Conservation (phyloP, 1,140 invertebrate species). For the Cydia fagiglandana region DNA sequence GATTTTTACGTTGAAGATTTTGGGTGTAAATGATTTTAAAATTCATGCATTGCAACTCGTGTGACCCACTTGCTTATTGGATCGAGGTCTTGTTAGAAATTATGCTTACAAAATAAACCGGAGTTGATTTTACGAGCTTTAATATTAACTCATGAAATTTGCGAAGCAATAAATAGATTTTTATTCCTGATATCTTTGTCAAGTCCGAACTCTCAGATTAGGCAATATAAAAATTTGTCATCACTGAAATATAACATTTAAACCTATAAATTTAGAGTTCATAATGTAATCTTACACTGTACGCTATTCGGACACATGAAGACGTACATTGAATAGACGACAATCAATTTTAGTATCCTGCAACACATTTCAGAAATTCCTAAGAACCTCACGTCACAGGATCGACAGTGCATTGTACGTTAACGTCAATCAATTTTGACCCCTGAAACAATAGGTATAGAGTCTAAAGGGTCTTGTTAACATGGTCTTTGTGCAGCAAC, state of each 20-base stretch:
- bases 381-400: not conserved
- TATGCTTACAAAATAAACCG: not conserved
- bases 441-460: not conserved
- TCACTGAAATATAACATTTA: no score
- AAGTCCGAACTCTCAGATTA: no score
- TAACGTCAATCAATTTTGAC: not conserved
- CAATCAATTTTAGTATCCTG: not conserved
- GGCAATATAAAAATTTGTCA: no score
- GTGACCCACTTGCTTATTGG: not conserved
- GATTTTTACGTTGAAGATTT: constrained; percentile 39
- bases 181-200: no score
- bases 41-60: not conserved
- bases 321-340: not conserved
- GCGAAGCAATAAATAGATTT: no score
- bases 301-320: not conserved
- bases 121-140: no score
- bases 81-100: not conserved
- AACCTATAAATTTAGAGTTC: no score
- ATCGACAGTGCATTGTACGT: not conserved
- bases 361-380: constrained; percentile 5
- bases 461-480: not conserved
- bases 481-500: not conserved
- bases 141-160: no score
- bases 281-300: not conserved
- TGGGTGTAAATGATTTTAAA: not conserved